Evolutionary conservation across 1,140 invertebrate species (phyloP), one percentile per base, ranked within the genome.

Genomic region (Panonychus citri): DNA sequence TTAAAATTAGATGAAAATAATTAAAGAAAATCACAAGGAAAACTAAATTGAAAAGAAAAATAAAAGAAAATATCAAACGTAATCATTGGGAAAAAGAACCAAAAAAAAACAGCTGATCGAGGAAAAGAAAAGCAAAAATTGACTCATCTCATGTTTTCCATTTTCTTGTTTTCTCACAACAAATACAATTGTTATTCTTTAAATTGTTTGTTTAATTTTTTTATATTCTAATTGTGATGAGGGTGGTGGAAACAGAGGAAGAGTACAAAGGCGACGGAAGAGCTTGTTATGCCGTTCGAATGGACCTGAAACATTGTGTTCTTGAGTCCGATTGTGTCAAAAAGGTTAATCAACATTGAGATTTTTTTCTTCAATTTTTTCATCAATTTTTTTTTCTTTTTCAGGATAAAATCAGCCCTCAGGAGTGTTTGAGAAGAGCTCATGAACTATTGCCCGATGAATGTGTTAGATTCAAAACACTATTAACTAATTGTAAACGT

Each of bases 401-500:
- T 25, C 8, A 43, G 34, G 25, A 49, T 27, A 17, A 27, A n/a
- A 39, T 21, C 7, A 49, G 34, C 17, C 46, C 53, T 21, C 17
- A 26, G 55, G 24, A 58, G 17, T 51, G 53, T 48, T 40, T 54
- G 2, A 27, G 26, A 42, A 8, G 1, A 26, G 10, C 25, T n/a
- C 21, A 51, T 40, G 24, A 24, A n/a, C 24, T 19, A n/a, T n/a
- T 58, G 12, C 53, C 53, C 13, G 37, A 54, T 3, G 53, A 58
- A 51, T 58, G 57, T 50, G 19, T 46, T 17, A 24, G 42, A n/a
- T 48, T 58, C 3, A 43, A n/a, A 34, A 43, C 28, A 10, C 25
- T 58, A 37, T 42, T 58, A 8, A 55, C 54, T 51, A 53, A 58
- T 26, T 58, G 57, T 40, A 58, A 58, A 50, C 39, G 57, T 28